Conservation (phyloP, 2,113 vertebrate species). For the Azemiops feae region DNA sequence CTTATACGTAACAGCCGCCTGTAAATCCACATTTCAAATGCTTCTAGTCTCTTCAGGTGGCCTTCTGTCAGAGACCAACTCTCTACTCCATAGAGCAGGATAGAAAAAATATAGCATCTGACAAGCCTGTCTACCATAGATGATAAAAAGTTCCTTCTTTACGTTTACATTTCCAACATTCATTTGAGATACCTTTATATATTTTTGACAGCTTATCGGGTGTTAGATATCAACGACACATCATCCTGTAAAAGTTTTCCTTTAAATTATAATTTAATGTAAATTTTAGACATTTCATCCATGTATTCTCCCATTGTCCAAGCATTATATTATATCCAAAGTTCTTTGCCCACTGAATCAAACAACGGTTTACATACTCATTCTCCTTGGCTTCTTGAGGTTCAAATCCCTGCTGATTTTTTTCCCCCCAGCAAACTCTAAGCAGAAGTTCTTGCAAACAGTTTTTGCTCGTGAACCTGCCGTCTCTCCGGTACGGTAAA, state of each 20-base stretch:
- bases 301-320: background rate
- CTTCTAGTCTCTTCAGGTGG: too few relatives aligned
- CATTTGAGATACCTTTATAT: background rate
- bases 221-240: background rate
- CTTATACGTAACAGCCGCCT: too few relatives aligned
- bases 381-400: background rate
- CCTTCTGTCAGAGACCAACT: too few relatives aligned
- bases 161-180: background rate
- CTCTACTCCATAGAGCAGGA: too few relatives aligned
- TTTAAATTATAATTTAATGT: background rate
- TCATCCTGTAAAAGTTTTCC: too few relatives aligned
- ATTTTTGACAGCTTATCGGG: background rate
- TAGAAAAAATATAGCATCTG: too few relatives aligned
- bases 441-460: background rate
- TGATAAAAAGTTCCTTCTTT: too few relatives aligned
- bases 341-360: background rate
- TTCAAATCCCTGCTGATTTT: background rate
- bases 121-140: too few relatives aligned
- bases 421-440: background rate
- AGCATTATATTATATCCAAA: background rate
- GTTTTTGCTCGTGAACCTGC: background rate
- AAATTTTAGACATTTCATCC: background rate
- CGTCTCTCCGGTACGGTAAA: slow-evolving; percentile 6
- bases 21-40: too few relatives aligned
- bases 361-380: background rate